Evolutionary conservation across 2,113 vertebrate genomes (phyloP), one percentile per base, ranked within the genome.

Genomic region (Centrocercus urophasianus): DNA sequence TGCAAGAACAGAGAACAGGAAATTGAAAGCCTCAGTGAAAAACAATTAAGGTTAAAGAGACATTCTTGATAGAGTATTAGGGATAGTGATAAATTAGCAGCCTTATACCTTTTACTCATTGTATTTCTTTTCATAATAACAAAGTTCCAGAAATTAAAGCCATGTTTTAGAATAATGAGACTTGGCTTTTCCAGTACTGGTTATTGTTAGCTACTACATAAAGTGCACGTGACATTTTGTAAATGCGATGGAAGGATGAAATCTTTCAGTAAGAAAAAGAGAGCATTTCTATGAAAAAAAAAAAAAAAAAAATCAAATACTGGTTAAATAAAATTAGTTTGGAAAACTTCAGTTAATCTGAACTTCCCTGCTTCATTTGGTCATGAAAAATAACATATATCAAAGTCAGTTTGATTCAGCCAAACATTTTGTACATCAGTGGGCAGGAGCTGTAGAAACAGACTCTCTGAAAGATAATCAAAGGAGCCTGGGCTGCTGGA

Each of bases 11-110:
- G 67, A 77, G 75, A 77, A 82, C 50, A 73, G 72, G 71, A 96
- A 96, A 95, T 83, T 87, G 82, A 91, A 95, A 80, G 82, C 56
- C 95, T 83, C 93, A 77, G 13, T 93, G 64, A 93, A 89, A 85
- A 93, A 88, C 85, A 93, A 93, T 93, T 93, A 91, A 93, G 82
- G 91, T 85, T 93, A 93, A 91, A 93, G 56, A 86, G 82, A 90
- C 27, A 81, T 64, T 56, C 75, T 89, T 60, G 52, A 74, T 77
- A 86, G 57, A 13, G 28, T 75, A 88, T 85, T 56, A 32, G 10
- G 28, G 21, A 57, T 48, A 91, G 61, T 84, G 83, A 93, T 72
- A 95, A 71, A 93, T 95, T 90, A 93, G 57, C 56, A 60, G 45
- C 38, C 54, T 45, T 60, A 24, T 36, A 70, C 56, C 63, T 95